These are phyloP conservation scores for Hydropotes inermis DNA, from an alignment of 2,113 vertebrate genomes.

Conservation along the genomic window DNA sequence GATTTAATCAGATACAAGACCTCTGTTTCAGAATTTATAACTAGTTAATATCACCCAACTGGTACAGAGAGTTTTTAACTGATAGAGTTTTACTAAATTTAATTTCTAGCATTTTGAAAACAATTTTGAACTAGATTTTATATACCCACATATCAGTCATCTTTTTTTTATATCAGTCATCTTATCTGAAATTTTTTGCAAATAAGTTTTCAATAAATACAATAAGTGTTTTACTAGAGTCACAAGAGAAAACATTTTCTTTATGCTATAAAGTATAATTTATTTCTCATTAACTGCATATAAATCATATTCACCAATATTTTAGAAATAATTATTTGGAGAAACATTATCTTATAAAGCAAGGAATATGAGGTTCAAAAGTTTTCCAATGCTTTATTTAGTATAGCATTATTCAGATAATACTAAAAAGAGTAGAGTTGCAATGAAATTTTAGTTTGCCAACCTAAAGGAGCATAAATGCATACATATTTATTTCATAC, in stretches of 20 bases:
- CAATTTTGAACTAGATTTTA: background rate
- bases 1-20: background rate
- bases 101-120: background rate
- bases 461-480: background rate
- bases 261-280: background rate
- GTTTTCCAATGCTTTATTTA: background rate
- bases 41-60: background rate
- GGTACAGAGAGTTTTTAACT: background rate
- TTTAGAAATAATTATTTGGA: background rate
- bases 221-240: background rate
- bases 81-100: background rate
- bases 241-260: background rate
- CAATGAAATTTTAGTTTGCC: background rate
- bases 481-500: background rate
- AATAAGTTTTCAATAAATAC: background rate
- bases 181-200: background rate
- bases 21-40: background rate
- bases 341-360: background rate
- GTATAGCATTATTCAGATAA: background rate
- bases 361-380: background rate
- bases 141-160: background rate
- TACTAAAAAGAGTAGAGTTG: background rate
- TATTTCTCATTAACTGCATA: background rate
- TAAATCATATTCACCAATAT: background rate
- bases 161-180: background rate